Conservation (phyloP, 2,888 invertebrate species). For the Lagria hirta region DNA sequence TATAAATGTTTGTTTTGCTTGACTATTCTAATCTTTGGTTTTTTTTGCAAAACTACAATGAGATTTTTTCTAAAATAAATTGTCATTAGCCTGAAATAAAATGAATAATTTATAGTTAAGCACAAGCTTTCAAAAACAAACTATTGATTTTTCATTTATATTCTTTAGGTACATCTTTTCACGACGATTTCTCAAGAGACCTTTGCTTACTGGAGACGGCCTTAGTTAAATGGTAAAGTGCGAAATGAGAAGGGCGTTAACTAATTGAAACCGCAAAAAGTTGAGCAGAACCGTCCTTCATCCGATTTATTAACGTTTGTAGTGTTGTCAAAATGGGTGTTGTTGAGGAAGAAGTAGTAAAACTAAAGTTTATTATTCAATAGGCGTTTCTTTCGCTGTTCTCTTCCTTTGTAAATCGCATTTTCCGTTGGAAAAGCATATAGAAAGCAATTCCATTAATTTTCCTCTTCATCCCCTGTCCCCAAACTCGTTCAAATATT, state of each 20-base stretch:
- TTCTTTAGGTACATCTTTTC: constrained; percentile 19
- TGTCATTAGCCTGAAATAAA: constrained; percentile 25
- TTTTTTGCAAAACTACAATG: too few relatives aligned
- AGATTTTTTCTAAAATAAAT: constrained; percentile 6
- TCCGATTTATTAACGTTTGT: constrained; percentile 15
- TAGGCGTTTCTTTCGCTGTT: constrained; percentile 19
- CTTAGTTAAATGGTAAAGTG: constrained; percentile 22
- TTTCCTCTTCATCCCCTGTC: constrained; percentile 31
- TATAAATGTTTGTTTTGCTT: background rate
- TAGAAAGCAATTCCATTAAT: constrained; percentile 41
- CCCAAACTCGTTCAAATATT: constrained; percentile 29
- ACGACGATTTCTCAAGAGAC: constrained; percentile 19
- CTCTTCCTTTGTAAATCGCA: constrained; percentile 29
- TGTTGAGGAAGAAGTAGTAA: constrained; percentile 25
- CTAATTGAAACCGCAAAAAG: constrained; percentile 26
- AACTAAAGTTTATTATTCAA: constrained; percentile 28
- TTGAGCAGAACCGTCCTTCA: constrained; percentile 19
- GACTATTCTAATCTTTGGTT: background rate
- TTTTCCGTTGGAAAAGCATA: constrained; percentile 33
- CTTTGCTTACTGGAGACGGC: constrained; percentile 11
- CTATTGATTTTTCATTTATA: constrained; percentile 28
- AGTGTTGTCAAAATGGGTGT: constrained; percentile 26
- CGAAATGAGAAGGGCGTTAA: constrained; percentile 24
- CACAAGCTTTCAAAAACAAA: constrained; percentile 15
- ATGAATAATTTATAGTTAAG: constrained; percentile 27